phyloP scores from a whole-genome alignment of 2,888 invertebrate species.

The Argynnis bischoffii region DNA sequence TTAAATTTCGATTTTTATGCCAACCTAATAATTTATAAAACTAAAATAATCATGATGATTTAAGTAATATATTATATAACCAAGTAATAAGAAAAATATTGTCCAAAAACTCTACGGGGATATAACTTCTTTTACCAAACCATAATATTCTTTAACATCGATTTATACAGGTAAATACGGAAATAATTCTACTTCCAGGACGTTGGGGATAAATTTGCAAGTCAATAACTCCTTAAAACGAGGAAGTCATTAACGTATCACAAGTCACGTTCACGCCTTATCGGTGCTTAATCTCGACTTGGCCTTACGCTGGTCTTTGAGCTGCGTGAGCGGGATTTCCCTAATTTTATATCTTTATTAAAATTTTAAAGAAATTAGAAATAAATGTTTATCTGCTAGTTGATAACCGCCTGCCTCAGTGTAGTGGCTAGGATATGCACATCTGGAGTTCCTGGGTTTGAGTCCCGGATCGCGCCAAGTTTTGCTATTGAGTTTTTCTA shows the following conservation, averaged over 20 bases:
- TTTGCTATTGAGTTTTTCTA: too few relatives aligned
- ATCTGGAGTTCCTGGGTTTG: too few relatives aligned
- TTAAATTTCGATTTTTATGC: too few relatives aligned
- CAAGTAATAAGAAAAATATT: too few relatives aligned
- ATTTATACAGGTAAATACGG: background rate
- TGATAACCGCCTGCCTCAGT: too few relatives aligned
- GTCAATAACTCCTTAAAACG: slow-evolving; percentile 13
- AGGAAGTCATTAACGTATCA: slow-evolving; percentile 11
- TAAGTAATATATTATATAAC: too few relatives aligned
- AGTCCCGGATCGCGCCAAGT: too few relatives aligned
- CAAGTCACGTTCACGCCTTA: slow-evolving; percentile 14
- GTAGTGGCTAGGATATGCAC: too few relatives aligned
- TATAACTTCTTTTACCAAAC: background rate
- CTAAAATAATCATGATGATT: too few relatives aligned
- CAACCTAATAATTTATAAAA: too few relatives aligned
- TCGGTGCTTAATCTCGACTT: slow-evolving; percentile 13
- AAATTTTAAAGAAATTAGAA: background rate
- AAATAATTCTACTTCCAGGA: slow-evolving; percentile 6
- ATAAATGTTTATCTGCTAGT: background rate
- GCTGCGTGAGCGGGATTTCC: background rate
- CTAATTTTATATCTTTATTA: slow-evolving; percentile 14
- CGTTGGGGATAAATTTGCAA: slow-evolving; percentile 4
- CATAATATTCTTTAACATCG: background rate
- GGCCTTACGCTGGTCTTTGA: slow-evolving; percentile 1
- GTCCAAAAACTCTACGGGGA: too few relatives aligned